Conservation (phyloP, 2,797 vertebrate genomes). For the Myotis vivesi region DNA sequence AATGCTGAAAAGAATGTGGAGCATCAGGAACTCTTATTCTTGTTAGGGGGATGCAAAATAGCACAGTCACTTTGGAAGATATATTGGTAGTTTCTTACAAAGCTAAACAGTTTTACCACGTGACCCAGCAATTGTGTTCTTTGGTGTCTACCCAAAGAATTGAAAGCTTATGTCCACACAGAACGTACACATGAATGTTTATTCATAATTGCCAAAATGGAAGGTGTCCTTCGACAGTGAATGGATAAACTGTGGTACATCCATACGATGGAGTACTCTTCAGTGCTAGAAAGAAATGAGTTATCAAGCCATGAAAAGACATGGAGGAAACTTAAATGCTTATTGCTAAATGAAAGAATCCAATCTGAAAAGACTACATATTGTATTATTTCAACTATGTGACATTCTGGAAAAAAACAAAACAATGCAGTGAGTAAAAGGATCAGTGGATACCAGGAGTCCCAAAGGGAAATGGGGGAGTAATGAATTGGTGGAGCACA, state of each 20-base stretch:
- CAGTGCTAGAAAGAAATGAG: background rate
- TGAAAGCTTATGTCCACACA: background rate
- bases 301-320: background rate
- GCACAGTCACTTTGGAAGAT: background rate
- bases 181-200: background rate
- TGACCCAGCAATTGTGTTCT: background rate
- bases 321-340: background rate
- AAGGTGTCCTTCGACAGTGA: background rate
- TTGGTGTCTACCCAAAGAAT: background rate
- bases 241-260: background rate
- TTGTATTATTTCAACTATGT: background rate
- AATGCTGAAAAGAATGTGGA: background rate
- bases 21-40: background rate
- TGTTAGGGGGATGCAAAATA: background rate
- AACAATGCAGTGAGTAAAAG: background rate
- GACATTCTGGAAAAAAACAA: background rate
- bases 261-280: background rate
- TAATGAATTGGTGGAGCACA: background rate
- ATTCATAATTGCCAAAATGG: background rate
- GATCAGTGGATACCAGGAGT: background rate
- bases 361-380: background rate
- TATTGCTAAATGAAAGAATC: background rate
- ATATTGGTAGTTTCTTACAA: background rate
- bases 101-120: background rate
- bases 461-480: background rate